Base-by-base conservation (phyloP, 2,797 vertebrate genomes). In the Enteromius fasciolatus region DNA sequence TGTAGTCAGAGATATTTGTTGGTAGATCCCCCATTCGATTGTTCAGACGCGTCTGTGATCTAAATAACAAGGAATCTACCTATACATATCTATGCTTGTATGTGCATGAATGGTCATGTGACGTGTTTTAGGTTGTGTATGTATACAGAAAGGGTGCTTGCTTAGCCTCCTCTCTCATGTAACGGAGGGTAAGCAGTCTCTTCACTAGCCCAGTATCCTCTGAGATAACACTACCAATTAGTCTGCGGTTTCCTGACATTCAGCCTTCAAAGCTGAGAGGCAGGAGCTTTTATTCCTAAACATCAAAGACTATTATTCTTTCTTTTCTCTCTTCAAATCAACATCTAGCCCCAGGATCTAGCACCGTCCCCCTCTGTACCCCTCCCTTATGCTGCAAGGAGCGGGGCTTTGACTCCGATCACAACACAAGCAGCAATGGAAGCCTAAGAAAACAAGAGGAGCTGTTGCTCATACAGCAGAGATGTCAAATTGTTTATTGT, bases 231-330 rank as follows among this genome's bases (percentile, higher is more conserved):
- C 83, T 85, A 89, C 90, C 90, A 92, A 93, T 93, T 93, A 93
- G 90, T 87, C 83, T 66, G 78, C 83, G 80, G 88, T 92, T 94
- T 93, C 87, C 89, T 93, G 90, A 94, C 92, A 93, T 91, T 90
- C 89, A 86, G 83, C 86, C 91, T 90, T 94, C 90, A 91, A 93
- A 93, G 90, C 88, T 76, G 72, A 75, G 86, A 92, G 90, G 87
- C 78, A 41, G 86, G 88, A 90, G 88, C 89, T 92, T 93, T 93
- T 91, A 90, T 93, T 92, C 81, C 75, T 80, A 74, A 84, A 93
- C 91, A 93, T 94, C 92, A 94, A 93, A 92, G 90, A 57, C 82
- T 88, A 89, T 90, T 90, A 91, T 93, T 93, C 87, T 90, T 93
- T 91, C 89, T 90, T 90, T 92, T 91, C 87, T 90, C 85, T 87